A percentile compares a stretch with the other conserved stretches of the same genome.
Conservation (phyloP, 2,797 vertebrate genomes). For the Gambelia wislizenii region DNA sequence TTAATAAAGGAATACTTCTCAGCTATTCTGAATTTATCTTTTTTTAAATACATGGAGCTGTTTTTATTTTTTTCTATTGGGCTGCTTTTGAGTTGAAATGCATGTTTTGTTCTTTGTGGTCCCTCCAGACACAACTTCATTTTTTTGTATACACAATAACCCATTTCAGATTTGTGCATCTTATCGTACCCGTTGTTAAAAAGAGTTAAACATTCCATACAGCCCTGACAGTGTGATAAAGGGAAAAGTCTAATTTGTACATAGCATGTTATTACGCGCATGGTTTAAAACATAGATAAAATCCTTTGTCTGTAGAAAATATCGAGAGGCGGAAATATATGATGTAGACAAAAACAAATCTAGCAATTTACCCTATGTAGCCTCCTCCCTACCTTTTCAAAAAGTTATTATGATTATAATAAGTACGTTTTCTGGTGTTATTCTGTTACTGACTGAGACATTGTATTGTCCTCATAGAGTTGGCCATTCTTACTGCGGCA, state of each 20-base stretch:
- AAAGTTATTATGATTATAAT: slow-evolving; percentile 11
- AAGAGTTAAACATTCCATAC: slow-evolving; percentile 38
- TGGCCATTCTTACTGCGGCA: slow-evolving; percentile 50
- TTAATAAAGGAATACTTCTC: slow-evolving; percentile 62
- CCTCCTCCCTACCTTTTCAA: slow-evolving; percentile 32
- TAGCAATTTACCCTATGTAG: slow-evolving; percentile 33
- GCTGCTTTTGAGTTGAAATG: neutral
- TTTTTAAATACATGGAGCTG: neutral
- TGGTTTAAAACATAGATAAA: neutral
- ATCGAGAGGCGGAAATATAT: slow-evolving; percentile 15
- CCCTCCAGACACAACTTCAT: slow-evolving; percentile 6
- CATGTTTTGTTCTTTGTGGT: slow-evolving; percentile 40
- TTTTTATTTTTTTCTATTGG: neutral
- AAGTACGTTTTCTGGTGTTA: neutral
- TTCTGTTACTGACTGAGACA: slow-evolving; percentile 41
- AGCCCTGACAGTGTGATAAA: neutral
- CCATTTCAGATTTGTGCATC: slow-evolving; percentile 58
- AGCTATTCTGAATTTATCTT: slow-evolving; percentile 48
- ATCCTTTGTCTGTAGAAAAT: slow-evolving; percentile 40
- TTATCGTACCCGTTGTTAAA: slow-evolving; percentile 44
- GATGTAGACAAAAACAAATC: slow-evolving; percentile 20
- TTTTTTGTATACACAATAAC: slow-evolving; percentile 29
- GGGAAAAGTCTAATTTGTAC: slow-evolving; percentile 30
- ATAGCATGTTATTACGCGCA: slow-evolving; percentile 35
- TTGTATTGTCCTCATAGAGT: slow-evolving; percentile 60